Evolutionary conservation across 2,113 vertebrate genomes (phyloP).

Genomic region (Regulus satrapa): DNA sequence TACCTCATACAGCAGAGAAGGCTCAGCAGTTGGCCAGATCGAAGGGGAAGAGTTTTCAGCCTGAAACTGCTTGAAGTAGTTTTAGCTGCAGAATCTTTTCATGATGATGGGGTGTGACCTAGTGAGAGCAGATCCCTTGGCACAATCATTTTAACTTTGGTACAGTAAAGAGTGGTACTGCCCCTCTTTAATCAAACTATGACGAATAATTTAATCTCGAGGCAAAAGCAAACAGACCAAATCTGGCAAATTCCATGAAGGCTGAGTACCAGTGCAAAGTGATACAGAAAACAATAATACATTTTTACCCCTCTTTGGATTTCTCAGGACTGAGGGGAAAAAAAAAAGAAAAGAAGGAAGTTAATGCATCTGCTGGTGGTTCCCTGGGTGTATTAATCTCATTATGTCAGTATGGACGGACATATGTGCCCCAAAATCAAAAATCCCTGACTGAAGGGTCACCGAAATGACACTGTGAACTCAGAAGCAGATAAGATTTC

Average conservation of each 20-base stretch:
- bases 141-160: not conserved
- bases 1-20: conserved; percentile 48
- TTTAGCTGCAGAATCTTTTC: conserved; percentile 15
- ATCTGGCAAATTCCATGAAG: not conserved
- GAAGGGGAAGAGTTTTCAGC: conserved; percentile 50
- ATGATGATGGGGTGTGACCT: not conserved
- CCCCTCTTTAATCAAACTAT: not conserved
- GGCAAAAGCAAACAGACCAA: not conserved
- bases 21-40: conserved; percentile 63
- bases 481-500: not conserved
- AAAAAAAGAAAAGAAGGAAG: not conserved
- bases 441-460: not conserved
- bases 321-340: not conserved
- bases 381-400: not conserved
- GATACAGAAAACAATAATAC: not conserved
- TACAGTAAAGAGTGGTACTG: not conserved
- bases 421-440: not conserved
- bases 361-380: not conserved
- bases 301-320: not conserved
- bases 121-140: not conserved
- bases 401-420: not conserved
- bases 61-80: conserved; percentile 46
- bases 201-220: not conserved
- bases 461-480: not conserved
- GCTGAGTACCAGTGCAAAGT: rapidly evolving